Evolutionary conservation across 2,888 invertebrate species (phyloP).

Genomic region (Hirtodrosophila cameraria): DNA sequence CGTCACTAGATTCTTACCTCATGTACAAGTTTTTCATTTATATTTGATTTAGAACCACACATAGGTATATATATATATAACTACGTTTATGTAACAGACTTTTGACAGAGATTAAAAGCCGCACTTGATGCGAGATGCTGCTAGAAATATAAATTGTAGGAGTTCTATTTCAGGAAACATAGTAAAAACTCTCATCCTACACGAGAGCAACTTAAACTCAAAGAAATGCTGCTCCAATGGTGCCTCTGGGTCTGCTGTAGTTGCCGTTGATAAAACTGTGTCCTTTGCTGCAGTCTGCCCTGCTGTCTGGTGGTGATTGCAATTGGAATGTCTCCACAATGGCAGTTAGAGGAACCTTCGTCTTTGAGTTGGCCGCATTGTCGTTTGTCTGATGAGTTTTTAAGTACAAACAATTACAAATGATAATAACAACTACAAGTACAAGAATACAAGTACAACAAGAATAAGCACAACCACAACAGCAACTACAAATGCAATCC

Average conservation of each 20-base stretch:
- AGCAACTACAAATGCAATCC: conserved; percentile 34
- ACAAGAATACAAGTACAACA: too few relatives aligned
- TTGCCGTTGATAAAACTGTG: conserved; percentile 59
- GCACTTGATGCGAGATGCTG: conserved; percentile 30
- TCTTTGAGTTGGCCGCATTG: conserved; percentile 55
- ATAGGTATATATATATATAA: too few relatives aligned
- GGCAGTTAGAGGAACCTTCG: conserved; percentile 7
- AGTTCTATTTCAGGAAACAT: conserved; percentile 9
- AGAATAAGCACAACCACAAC: conserved; percentile 13
- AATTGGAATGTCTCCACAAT: conserved; percentile 35
- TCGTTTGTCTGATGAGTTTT: conserved; percentile 77
- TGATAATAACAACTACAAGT: conserved; percentile 52
- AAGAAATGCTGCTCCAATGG: conserved; percentile 30
- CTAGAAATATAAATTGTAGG: conserved; percentile 15
- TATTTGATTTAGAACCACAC: too few relatives aligned
- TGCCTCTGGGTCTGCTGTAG: conserved; percentile 45
- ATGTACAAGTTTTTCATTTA: too few relatives aligned
- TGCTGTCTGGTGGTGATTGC: conserved; percentile 36
- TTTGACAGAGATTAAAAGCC: too few relatives aligned
- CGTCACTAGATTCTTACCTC: too few relatives aligned
- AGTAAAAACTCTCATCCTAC: conserved; percentile 15
- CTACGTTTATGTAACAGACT: too few relatives aligned
- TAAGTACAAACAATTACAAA: conserved; percentile 78
- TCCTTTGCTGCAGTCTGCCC: conserved; percentile 44
- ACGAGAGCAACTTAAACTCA: conserved; percentile 6